Evolutionary conservation across 2,888 invertebrate species (phyloP).

Genomic region (Drepanosiphum platanoidis): DNA sequence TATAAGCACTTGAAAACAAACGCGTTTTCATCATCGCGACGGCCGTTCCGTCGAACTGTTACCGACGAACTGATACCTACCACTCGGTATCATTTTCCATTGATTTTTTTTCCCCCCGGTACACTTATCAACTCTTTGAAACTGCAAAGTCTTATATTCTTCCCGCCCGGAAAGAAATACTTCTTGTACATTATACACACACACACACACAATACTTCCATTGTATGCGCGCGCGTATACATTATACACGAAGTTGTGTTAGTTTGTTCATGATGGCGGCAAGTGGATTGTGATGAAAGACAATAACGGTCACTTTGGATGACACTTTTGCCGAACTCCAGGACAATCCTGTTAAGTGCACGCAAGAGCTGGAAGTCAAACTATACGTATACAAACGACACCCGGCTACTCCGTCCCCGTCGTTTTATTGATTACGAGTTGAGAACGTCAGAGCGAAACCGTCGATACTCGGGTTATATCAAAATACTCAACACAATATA

Average conservation of each 20-base stretch:
- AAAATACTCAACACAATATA: neutral
- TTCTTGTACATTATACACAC: neutral
- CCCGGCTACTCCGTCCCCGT: neutral
- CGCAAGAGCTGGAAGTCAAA: neutral
- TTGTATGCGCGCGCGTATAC: no score
- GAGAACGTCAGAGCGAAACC: neutral
- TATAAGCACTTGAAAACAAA: no score
- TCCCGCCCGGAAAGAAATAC: neutral
- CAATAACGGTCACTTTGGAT: constrained; percentile 14
- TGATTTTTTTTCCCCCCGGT: neutral
- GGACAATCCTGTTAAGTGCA: neutral
- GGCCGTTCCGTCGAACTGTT: neutral
- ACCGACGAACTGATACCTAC: neutral
- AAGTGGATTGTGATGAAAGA: constrained; percentile 1
- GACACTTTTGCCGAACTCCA: constrained; percentile 9
- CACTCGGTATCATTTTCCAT: neutral
- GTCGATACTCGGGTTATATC: neutral
- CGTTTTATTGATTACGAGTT: neutral
- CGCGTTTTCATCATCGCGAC: neutral
- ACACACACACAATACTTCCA: neutral
- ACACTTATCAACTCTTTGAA: neutral
- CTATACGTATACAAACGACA: neutral
- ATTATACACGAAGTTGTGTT: neutral
- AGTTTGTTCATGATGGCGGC: neutral
- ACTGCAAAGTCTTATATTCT: neutral